Evolutionary conservation across 2,888 invertebrate species (phyloP), one percentile per base, ranked within the genome.

Genomic region (Laspeyria flexula): DNA sequence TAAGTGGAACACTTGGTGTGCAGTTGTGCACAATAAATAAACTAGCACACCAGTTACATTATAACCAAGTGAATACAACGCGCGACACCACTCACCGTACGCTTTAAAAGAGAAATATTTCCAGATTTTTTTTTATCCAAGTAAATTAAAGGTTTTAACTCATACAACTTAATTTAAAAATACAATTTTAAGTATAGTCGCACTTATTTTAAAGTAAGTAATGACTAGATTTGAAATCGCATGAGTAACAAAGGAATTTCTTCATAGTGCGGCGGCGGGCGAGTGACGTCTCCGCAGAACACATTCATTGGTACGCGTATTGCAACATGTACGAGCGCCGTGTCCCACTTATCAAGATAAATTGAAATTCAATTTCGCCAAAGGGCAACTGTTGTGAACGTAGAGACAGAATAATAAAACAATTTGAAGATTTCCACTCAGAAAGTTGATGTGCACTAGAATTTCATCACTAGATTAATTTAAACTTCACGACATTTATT

Each of bases 351-450:
- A 86, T 81, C 69, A 85, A 86, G 85, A 88, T 86, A 86, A 85
- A 88, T 88, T 88, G 84, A 87, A 87, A 86, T 88, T 88, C 86
- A 86, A 88, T 89, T 88, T 89, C 84, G 85, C 86, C 85, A 85
- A 89, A 89, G 86, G 87, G 86, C 86, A 86, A 77, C 77, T 75
- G 76, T 80, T 73, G 79, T 75, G 72, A 70, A 76, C 73, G 62
- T 75, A 70, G 57, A 68, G 39, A 62, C 67, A 75, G 81, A 83
- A 83, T 83, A 77, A 71, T 74, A 70, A n/a, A 73, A 71, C 57
- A 52, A 51, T 56, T 62, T 43, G 37, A 59, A 46, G 33, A 59
- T 55, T 55, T 51, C 35, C 29, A 48, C 46, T 41, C 1, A 9
- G 27, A 62, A 50, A 55, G 47, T 29, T 37, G 11, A 12, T 18